phyloP scores from a whole-genome alignment of 1,140 invertebrate species.

The Zaprionus vittiger region DNA sequence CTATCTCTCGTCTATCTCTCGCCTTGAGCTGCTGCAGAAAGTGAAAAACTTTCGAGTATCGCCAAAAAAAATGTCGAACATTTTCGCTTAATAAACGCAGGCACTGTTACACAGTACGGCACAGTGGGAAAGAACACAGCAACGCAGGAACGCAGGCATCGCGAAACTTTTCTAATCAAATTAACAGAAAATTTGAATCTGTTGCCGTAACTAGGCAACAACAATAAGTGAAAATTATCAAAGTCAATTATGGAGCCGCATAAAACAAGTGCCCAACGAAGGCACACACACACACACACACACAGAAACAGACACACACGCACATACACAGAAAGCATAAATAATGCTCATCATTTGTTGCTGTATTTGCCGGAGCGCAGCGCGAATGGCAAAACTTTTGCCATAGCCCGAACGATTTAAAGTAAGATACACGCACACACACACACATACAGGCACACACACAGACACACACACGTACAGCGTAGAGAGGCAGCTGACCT shows the following conservation, averaged over 20 bases:
- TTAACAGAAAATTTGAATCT: slow-evolving; percentile 66
- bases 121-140: background rate
- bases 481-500: slow-evolving; percentile 34
- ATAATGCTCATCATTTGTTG: slow-evolving; percentile 55
- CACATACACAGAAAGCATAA: slow-evolving; percentile 34
- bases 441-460: slow-evolving; percentile 19
- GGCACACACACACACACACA: slow-evolving; percentile 7
- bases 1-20: slow-evolving; percentile 1
- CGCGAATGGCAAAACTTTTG: slow-evolving; percentile 47
- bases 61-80: slow-evolving; percentile 19
- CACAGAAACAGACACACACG: slow-evolving; percentile 14
- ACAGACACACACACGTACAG: slow-evolving; percentile 11
- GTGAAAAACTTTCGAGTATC: slow-evolving; percentile 16
- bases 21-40: slow-evolving; percentile 13
- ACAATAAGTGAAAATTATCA: slow-evolving; percentile 73
- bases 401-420: slow-evolving; percentile 47
- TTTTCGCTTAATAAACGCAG: slow-evolving; percentile 34
- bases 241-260: slow-evolving; percentile 65
- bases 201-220: slow-evolving; percentile 50
- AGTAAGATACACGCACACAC: slow-evolving; percentile 29
- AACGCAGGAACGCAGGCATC: background rate
- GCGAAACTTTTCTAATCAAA: slow-evolving; percentile 78
- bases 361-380: slow-evolving; percentile 25
- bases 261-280: slow-evolving; percentile 48
- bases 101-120: background rate